Base-by-base conservation (phyloP, 2,113 vertebrate species). In the Ictalurus punctatus region DNA sequence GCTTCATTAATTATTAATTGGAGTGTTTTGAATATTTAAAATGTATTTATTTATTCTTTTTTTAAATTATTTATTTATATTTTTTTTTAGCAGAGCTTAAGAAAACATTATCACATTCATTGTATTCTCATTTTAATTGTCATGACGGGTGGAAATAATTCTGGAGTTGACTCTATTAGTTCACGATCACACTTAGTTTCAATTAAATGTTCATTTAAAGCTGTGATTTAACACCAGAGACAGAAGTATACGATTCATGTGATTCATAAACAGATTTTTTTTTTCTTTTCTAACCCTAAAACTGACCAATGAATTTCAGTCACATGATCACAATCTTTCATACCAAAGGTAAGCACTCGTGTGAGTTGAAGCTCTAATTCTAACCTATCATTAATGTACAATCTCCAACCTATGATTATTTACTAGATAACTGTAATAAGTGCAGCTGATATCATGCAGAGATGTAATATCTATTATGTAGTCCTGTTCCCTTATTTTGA, bases 371-470 rank as follows among this genome's bases (percentile, higher is more conserved):
- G 34, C 71, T 78, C 10, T 13, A 40, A 25, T 76, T 59, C 54
- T 9, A 86, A 17, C 23, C 34, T 76, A 59, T 76, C n/a, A 63
- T 48, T 63, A 86, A 58, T 19, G 25, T 19, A 17, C 4, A 13
- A 19, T 40, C 73, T 44, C 16, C 34, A 61, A 2, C 23, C 16
- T 76, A 16, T 52, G 74, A 80, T 65, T 54, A 79, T 48, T 30
- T 23, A 30, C 85, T 21, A 54, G 40, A 87, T 52, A 30, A 67
- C 74, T 63, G 85, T n/a, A 79, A 65, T 34, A 48, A 87, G 73
- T 86, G 71, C 58, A 61, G 48, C 52, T 1, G 37, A 25, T 76
- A 86, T 30, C 16, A 58, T 69, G 12, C 14, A 23, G 25, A 79
- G 79, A 79, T 48, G 3, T 44, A 48, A 21, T 4, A 9, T 48